Conservation (phyloP, 2,888 invertebrate genomes). For the Orchesella flavescens region DNA sequence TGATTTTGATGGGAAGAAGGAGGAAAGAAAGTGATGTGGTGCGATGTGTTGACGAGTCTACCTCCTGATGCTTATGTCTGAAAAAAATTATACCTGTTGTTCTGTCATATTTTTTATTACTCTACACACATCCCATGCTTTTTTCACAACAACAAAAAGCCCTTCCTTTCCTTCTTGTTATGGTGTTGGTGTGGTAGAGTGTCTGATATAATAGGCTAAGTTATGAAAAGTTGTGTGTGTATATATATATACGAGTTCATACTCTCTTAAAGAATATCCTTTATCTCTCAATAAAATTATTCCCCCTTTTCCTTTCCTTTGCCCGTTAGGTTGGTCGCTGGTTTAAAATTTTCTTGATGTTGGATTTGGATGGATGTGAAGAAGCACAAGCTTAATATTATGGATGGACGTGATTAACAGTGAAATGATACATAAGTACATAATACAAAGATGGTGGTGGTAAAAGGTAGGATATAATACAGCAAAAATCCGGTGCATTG, state of each 20-base stretch:
- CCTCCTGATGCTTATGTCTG: background rate
- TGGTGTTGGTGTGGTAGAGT: too few species aligned
- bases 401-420: slow-evolving; percentile 8
- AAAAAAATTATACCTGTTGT: background rate
- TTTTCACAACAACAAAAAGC: too few species aligned
- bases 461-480: background rate
- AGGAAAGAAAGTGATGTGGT: background rate
- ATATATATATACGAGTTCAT: too few species aligned
- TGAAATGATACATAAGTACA: background rate
- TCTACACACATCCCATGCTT: background rate
- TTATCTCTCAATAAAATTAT: slow-evolving; percentile 14
- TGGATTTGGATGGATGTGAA: too few species aligned
- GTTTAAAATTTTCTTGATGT: background rate
- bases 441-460: background rate
- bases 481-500: slow-evolving; percentile 27
- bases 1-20: background rate
- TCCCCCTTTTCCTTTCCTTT: slow-evolving; percentile 28
- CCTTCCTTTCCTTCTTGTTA: too few species aligned
- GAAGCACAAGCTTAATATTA: background rate
- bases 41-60: background rate
- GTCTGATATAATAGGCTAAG: too few species aligned
- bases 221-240: too few species aligned
- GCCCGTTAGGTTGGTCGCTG: slow-evolving; percentile 2
- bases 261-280: background rate
- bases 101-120: background rate